Evolutionary conservation across 2,113 vertebrate genomes (phyloP).

Genomic region (Epinephelus cyanopodus): DNA sequence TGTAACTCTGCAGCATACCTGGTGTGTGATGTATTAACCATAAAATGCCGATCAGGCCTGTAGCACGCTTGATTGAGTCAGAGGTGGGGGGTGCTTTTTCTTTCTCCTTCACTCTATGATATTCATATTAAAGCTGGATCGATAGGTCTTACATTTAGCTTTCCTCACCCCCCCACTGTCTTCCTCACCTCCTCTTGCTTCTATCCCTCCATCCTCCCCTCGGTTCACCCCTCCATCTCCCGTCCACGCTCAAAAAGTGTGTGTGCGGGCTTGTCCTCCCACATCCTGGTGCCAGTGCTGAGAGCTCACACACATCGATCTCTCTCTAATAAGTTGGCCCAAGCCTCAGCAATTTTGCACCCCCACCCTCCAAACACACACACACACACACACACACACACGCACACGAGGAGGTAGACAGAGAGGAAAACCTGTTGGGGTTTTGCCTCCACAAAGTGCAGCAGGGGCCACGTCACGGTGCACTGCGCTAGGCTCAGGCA

Average conservation of each 20-base stretch:
- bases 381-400: too few species aligned
- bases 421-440: conserved; percentile 32
- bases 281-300: conserved; percentile 22
- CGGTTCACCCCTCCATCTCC: not conserved
- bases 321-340: conserved; percentile 52
- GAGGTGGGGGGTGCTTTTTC: not conserved
- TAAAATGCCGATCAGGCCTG: conserved; percentile 7
- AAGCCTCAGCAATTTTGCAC: conserved; percentile 38
- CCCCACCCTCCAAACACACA: not conserved
- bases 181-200: not conserved
- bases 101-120: not conserved
- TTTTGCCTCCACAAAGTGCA: conserved; percentile 31
- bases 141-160: conserved; percentile 52
- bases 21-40: conserved; percentile 14
- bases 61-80: conserved; percentile 29
- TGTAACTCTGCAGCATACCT: not conserved
- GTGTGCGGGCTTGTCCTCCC: conserved; percentile 19
- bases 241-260: not conserved
- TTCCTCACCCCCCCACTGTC: too few species aligned
- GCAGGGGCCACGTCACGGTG: conserved; percentile 25
- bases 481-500: conserved; percentile 17
- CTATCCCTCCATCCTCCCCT: conserved; percentile 1
- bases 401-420: not conserved
- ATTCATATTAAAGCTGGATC: conserved; percentile 48
- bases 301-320: conserved; percentile 50